Evolutionary conservation across 2,888 invertebrate genomes (phyloP), one percentile per base, ranked within the genome.

Genomic region (Dioctria rufipes): DNA sequence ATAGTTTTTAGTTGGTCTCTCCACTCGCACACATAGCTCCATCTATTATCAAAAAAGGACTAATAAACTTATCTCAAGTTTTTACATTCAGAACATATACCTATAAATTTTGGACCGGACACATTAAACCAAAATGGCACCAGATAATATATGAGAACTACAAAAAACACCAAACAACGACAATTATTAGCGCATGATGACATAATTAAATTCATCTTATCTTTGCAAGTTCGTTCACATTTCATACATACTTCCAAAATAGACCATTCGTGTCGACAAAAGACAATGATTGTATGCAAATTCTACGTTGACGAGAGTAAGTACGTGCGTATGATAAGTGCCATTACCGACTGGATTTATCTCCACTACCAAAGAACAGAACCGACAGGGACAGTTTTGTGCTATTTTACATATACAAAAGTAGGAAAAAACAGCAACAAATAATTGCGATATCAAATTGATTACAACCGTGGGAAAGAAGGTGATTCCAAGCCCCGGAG

Each of bases 221-320:
- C 49, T 46, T 5, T 46, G 6, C 49, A 46, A 9, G 49, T 60
- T 60, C 60, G 13, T 60, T 60, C 60, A 60, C 60, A 60, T 11
- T 60, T 60, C 60, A 60, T 60, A 9, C 51, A 51, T 11, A 51
- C 51, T 25, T 60, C 60, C 60, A 60, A 13, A 46, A 46, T 46
- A 46, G 49, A 2, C 4, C 60, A 25, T 25, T 60, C 60, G 25
- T 25, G 25, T 25, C 60, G 5, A n/a, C 8, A 60, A 60, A 60
- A 11, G n/a, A 3, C 25, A 60, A 60, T 60, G 61, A 61, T 61
- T 61, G 61, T 61, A 61, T 61, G 61, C 61, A 61, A 61, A 61
- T 61, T 61, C 37, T 61, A 37, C 37, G n/a, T n/a, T 4, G n/a
- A 54, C 54, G 11, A n/a, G 11, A 54, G 25, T 25, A 25, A 25